These are phyloP conservation scores for Meandrina meandrites DNA, from an alignment of 92 coral and sea anemone genomes.

Conservation along the genomic window DNA sequence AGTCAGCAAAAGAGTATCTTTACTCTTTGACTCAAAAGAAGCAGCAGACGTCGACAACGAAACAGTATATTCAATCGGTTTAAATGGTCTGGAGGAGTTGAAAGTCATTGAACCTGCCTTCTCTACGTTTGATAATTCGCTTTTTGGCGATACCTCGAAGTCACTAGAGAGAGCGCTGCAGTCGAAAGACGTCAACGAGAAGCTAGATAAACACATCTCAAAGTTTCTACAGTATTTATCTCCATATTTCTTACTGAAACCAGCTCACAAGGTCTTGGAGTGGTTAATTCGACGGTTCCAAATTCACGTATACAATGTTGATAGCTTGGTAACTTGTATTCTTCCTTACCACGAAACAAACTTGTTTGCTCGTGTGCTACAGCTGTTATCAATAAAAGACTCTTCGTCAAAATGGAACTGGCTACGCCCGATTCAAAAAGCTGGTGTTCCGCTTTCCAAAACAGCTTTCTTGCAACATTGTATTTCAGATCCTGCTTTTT, in stretches of 20 bases:
- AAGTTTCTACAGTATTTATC: conserved; percentile 79
- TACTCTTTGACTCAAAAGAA: conserved; percentile 88
- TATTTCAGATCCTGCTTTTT: conserved; percentile 70
- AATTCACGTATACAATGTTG: conserved; percentile 79
- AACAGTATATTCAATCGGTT: conserved; percentile 87
- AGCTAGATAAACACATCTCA: conserved; percentile 72
- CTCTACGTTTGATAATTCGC: conserved; percentile 61
- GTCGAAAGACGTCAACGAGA: conserved; percentile 80
- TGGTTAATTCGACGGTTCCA: conserved; percentile 93
- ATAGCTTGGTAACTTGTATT: conserved; percentile 72
- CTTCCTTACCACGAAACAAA: conserved; percentile 97
- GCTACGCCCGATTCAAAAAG: conserved; percentile 82
- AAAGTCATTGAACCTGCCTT: conserved; percentile 76
- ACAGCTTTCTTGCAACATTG: conserved; percentile 87
- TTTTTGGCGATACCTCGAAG: conserved; percentile 84
- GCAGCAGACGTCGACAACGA: conserved; percentile 97
- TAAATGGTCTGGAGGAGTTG: conserved; percentile 91
- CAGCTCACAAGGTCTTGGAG: conserved; percentile 93
- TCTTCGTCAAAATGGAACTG: conserved; percentile 90
- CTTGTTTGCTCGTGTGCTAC: conserved; percentile 85
- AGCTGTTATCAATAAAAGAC: conserved; percentile 70
- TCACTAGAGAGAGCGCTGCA: conserved; percentile 82
- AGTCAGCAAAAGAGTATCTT: conserved; percentile 75
- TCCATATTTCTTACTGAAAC: conserved; percentile 91
- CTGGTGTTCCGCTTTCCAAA: conserved; percentile 85